These are phyloP conservation scores for Ichneumoninae sp. DNA, from an alignment of 2,888 invertebrate species.

Conservation along the genomic window DNA sequence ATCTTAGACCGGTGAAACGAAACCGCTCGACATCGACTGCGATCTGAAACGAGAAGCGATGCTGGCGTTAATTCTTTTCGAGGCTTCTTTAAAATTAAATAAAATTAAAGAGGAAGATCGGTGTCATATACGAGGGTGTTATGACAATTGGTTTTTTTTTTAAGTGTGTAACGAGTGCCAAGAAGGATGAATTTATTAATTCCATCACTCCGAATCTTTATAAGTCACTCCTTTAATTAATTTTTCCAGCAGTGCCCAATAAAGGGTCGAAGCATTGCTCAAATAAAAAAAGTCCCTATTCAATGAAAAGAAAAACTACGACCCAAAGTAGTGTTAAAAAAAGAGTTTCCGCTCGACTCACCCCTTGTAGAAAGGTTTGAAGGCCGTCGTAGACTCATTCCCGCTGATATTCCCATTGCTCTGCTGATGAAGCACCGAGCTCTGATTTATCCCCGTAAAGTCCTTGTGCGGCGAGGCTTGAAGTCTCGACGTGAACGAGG, in stretches of 20 bases:
- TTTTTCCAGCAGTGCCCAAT: not conserved
- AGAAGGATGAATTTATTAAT: not conserved
- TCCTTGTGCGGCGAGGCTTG: slow-evolving; percentile 84
- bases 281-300: not conserved
- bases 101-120: not conserved
- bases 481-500: slow-evolving; percentile 85
- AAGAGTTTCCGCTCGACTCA: slow-evolving; percentile 83
- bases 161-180: not conserved
- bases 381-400: slow-evolving; percentile 87
- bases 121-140: not conserved
- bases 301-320: not conserved
- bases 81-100: not conserved
- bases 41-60: slow-evolving; percentile 86
- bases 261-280: not conserved
- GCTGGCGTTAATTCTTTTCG: slow-evolving; percentile 30
- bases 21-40: slow-evolving; percentile 90
- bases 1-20: slow-evolving; percentile 90
- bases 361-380: slow-evolving; percentile 97
- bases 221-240: not conserved
- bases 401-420: slow-evolving; percentile 82
- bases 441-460: slow-evolving; percentile 80
- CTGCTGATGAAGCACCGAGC: slow-evolving; percentile 82
- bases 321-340: not conserved
- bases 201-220: not conserved
- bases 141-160: not conserved